phyloP scores from a whole-genome alignment of 2,797 vertebrate species.

The Trachops cirrhosus region DNA sequence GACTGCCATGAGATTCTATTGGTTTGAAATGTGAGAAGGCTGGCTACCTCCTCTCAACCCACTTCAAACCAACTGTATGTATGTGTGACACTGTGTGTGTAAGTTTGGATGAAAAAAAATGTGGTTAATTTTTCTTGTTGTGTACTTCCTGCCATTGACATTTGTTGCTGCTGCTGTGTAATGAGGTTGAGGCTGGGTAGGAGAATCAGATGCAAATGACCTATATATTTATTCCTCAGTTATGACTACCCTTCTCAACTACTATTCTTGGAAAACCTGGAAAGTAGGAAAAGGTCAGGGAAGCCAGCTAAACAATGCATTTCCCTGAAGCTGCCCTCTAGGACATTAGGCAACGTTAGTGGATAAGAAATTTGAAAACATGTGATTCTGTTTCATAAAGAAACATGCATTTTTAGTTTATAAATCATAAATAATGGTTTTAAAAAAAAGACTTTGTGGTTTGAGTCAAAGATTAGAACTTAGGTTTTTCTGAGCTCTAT shows the following conservation, averaged over 20 bases:
- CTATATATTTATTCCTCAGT: constrained; percentile 23
- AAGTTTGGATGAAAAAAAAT: constrained; percentile 65
- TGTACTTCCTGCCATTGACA: constrained; percentile 71
- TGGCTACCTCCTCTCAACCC: background rate
- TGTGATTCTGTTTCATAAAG: constrained; percentile 43
- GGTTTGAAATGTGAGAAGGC: constrained; percentile 56
- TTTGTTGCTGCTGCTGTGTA: constrained; percentile 71
- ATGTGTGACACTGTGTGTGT: constrained; percentile 27
- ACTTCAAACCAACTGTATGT: constrained; percentile 55
- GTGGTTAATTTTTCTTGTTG: constrained; percentile 73
- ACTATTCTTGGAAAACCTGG: constrained; percentile 45
- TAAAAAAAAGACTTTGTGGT: background rate
- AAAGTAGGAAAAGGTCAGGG: background rate
- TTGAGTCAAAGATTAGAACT: background rate
- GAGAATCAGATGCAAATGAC: constrained; percentile 56
- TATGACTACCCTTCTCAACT: background rate
- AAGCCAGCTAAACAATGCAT: background rate
- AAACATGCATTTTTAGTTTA: background rate
- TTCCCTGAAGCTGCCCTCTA: background rate
- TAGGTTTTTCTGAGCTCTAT: background rate
- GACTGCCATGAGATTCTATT: constrained; percentile 42
- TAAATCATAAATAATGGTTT: constrained; percentile 14
- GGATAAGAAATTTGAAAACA: constrained; percentile 37
- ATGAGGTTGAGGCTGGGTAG: constrained; percentile 59
- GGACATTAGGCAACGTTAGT: background rate